Evolutionary conservation across 2,113 vertebrate genomes (phyloP), one percentile per base, ranked within the genome.

Genomic region (Rhea americana): DNA sequence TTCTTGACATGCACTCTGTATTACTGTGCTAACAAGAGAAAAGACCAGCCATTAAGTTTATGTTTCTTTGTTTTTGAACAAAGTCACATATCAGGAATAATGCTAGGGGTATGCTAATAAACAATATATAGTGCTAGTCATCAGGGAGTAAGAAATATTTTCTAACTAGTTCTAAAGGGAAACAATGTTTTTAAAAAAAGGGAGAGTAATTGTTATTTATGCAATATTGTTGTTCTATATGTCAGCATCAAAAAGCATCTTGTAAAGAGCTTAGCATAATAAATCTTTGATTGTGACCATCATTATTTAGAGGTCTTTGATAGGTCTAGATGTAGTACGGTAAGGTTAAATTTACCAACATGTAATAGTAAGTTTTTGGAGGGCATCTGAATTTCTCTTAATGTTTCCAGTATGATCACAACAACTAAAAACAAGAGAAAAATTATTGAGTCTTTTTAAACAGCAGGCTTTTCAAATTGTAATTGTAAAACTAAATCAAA

Each of bases 91-190:
- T 97, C 97, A 97, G 96, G 92, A 97, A 92, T 97, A 97, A 97
- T 97, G 96, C 93, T 96, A 86, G 97, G 90, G 86, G 85, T 97
- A 97, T 98, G 97, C 97, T 98, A 98, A 98, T 98, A 98, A 98
- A 98, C 97, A 97, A 97, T 96, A 97, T 96, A 96, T 97, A 98
- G 97, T 95, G 97, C 94, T 95, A 96, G 97, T 97, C 98, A 98
- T 96, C 92, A 61, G 98, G 98, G 98, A 97, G 97, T 94, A 97
- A 98, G 97, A 98, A 98, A 98, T 98, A 98, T 98, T 96, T 98
- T 96, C 98, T 98, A 98, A 98, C 98, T 98, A 98, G 98, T 98
- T 98, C 98, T 98, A 97, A 98, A 98, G 98, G 97, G 98, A 98
- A 97, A 98, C 97, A 93, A 79, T 95, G 96, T 95, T 97, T 96